Evolutionary conservation across 2,888 invertebrate genomes (phyloP), one percentile per base, ranked within the genome.

Genomic region (Lasius fuliginosus): DNA sequence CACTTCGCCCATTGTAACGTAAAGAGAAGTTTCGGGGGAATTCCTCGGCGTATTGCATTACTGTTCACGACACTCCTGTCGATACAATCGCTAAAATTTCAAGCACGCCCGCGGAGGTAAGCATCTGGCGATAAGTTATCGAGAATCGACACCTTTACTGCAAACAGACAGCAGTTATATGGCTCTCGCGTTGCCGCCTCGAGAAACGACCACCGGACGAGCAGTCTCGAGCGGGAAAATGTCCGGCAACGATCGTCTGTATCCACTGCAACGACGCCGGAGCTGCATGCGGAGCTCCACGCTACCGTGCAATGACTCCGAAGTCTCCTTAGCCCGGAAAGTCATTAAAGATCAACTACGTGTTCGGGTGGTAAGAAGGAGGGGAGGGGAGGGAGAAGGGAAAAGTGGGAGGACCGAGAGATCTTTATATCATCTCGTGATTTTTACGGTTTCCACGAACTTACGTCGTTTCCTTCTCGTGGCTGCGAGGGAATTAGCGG

Each of bases 381-480:
- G 4, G 36, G 4, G 5, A 36, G 5, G 36, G 5, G 36, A 3
- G 33, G 33, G 5, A 5, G 33, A 75, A 56, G 79, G 56, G 67
- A 58, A 71, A 71, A 6, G 49, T 1, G 18, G 69, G 23, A 23
- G 68, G 53, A 46, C 36, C 83, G 15, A 68, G 83, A 53, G 53
- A 53, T 69, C 73, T 85, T 84, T 85, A 83, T 89, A 89, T 89
- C 89, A 89, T 85, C 69, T 23, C 85, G 73, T 74, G 88, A 86
- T 82, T 88, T 85, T 85, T 87, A 87, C 84, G 88, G 85, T 85
- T 89, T 89, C 86, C 74, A 86, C 85, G 88, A 89, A 90, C 87
- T 88, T 86, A 83, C 85, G 88, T 85, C 84, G 86, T 86, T 87
- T 84, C 83, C 75, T 84, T 79, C 23, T 23, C 76, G 83, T 71